Evolutionary conservation across 2,797 vertebrate genomes (phyloP).

Genomic region (Megaceryle alcyon): DNA sequence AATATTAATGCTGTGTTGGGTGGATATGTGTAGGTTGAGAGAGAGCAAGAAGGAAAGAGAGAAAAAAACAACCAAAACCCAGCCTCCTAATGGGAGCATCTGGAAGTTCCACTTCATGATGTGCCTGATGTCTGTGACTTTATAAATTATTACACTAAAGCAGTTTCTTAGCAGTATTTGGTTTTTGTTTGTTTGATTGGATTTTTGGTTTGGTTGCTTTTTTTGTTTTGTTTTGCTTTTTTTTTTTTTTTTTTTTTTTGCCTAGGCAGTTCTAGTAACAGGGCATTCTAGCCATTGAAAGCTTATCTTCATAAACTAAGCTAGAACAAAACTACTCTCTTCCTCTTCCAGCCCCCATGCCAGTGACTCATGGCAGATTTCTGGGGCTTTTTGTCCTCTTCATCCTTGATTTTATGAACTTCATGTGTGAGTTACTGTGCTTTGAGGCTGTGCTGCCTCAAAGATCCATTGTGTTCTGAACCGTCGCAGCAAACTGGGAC

Average conservation of each 20-base stretch:
- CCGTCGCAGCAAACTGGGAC: background rate
- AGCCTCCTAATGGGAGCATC: background rate
- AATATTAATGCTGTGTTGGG: background rate
- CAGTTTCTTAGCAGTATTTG: background rate
- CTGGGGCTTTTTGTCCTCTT: background rate
- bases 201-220: no score
- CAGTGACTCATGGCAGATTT: background rate
- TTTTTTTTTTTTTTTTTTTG: rapidly evolving
- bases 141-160: background rate
- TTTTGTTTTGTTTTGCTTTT: no score
- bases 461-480: background rate
- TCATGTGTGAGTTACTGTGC: background rate
- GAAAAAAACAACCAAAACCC: background rate
- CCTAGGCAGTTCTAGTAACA: background rate
- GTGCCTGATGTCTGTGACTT: background rate
- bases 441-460: background rate
- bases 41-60: no score
- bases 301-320: background rate
- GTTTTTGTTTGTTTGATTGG: no score
- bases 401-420: background rate
- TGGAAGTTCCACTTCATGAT: background rate
- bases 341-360: background rate
- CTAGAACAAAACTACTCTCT: background rate
- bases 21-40: background rate
- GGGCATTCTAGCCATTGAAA: background rate